Conservation (phyloP, 2,888 invertebrate genomes). For the Callosobruchus maculatus region DNA sequence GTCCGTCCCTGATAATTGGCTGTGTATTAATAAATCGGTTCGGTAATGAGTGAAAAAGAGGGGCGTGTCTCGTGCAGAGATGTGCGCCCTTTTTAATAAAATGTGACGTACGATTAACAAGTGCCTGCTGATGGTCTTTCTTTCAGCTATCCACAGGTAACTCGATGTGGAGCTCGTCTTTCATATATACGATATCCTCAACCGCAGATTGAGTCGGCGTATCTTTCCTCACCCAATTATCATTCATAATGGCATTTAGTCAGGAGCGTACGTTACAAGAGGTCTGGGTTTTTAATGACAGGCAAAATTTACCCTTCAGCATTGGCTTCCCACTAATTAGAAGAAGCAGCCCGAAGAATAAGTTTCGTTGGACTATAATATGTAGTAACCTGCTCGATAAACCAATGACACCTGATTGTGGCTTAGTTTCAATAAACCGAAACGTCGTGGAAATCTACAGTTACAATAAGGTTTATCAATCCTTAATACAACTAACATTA, state of each 20-base stretch:
- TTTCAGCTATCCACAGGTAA: slow-evolving; percentile 9
- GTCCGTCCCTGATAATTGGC: not conserved
- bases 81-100: slow-evolving; percentile 41
- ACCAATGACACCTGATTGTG: too few species aligned
- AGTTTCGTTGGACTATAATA: too few species aligned
- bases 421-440: too few species aligned
- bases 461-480: too few species aligned
- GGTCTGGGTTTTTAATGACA: not conserved
- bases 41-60: slow-evolving; percentile 14
- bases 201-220: slow-evolving; percentile 2
- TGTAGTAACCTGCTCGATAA: too few species aligned
- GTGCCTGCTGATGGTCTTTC: slow-evolving; percentile 12
- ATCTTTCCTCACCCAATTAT: slow-evolving; percentile 30
- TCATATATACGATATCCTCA: slow-evolving; percentile 2
- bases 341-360: too few species aligned
- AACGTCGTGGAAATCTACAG: too few species aligned
- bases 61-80: slow-evolving; percentile 21
- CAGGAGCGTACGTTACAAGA: slow-evolving; percentile 5
- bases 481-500: too few species aligned
- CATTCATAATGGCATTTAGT: slow-evolving; percentile 24
- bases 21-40: slow-evolving; percentile 8
- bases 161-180: slow-evolving; percentile 8
- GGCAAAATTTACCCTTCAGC: not conserved
- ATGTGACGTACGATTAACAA: slow-evolving; percentile 41
- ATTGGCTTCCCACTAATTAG: too few species aligned